Conservation (phyloP, 2,888 invertebrate genomes). For the Protonemura montana region DNA sequence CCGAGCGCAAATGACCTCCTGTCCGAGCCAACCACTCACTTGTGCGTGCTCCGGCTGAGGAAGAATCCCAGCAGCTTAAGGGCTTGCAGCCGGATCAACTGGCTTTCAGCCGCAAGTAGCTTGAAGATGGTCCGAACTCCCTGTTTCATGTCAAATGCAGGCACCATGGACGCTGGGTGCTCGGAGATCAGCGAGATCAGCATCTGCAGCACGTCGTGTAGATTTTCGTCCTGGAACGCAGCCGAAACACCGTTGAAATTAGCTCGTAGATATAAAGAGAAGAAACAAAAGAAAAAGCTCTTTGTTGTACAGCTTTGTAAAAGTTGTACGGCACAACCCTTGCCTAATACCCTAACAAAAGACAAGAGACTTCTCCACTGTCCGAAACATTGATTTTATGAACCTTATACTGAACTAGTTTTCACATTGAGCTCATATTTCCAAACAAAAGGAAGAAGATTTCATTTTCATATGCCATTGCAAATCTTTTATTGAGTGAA, state of each 20-base stretch:
- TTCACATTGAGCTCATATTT: too few species aligned
- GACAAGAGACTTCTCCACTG: too few species aligned
- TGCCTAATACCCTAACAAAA: too few species aligned
- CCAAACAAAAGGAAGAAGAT: too few species aligned
- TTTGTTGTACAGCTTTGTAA: too few species aligned
- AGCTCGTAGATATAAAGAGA: background rate
- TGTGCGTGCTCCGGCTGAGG: conserved; percentile 96
- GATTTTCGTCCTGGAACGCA: conserved; percentile 32
- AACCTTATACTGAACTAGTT: too few species aligned
- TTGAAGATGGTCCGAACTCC: conserved; percentile 98
- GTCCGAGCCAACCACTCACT: conserved; percentile 67
- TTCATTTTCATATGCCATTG: too few species aligned
- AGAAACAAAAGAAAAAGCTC: too few species aligned
- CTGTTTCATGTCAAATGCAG: conserved; percentile 96
- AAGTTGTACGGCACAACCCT: too few species aligned
- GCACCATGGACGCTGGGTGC: conserved; percentile 98
- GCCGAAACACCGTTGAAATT: background rate
- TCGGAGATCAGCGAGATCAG: conserved; percentile 97
- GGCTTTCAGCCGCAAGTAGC: conserved; percentile 93
- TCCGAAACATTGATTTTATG: too few species aligned
- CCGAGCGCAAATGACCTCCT: background rate
- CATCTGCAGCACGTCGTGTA: conserved; percentile 93
- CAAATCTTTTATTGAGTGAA: too few species aligned
- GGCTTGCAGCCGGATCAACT: conserved; percentile 93
- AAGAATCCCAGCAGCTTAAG: conserved; percentile 97